Percentiles rank a stretch among this genome's conserved stretches.
These are phyloP conservation scores for Amblyraja radiata DNA, from an alignment of 2,797 vertebrate genomes.

Conservation along the genomic window DNA sequence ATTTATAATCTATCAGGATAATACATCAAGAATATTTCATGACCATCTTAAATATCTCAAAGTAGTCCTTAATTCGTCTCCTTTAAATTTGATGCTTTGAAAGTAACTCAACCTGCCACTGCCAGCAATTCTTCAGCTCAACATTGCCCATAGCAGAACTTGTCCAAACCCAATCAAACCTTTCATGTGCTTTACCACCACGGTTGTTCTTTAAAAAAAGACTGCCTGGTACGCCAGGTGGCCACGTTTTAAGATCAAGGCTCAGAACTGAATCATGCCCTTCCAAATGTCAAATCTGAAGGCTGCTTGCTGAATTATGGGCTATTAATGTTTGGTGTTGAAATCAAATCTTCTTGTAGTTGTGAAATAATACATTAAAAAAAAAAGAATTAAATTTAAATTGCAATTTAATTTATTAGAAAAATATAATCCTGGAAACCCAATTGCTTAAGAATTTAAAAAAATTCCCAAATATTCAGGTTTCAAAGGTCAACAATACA, in stretches of 20 bases:
- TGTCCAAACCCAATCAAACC: background rate
- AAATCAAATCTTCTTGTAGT: background rate
- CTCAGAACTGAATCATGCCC: background rate
- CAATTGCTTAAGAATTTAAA: background rate
- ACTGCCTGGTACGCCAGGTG: background rate
- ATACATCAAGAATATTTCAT: background rate
- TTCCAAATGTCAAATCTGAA: background rate
- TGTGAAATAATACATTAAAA: background rate
- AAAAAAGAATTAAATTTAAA: background rate
- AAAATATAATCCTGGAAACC: background rate
- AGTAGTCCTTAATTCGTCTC: background rate
- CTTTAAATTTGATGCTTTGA: background rate
- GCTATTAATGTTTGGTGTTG: background rate
- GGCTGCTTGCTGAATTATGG: background rate
- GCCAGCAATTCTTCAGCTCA: background rate
- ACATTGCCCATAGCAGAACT: background rate
- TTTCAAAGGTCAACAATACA: constrained; percentile 17
- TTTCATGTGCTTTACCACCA: background rate
- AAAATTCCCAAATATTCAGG: background rate
- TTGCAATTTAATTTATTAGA: background rate
- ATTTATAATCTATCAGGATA: background rate
- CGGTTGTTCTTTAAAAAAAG: background rate
- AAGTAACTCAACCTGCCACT: background rate
- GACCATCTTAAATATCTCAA: background rate
- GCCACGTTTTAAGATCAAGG: background rate